These are phyloP conservation scores for Chelon labrosus DNA, from an alignment of 2,797 vertebrate genomes.

Conservation along the genomic window DNA sequence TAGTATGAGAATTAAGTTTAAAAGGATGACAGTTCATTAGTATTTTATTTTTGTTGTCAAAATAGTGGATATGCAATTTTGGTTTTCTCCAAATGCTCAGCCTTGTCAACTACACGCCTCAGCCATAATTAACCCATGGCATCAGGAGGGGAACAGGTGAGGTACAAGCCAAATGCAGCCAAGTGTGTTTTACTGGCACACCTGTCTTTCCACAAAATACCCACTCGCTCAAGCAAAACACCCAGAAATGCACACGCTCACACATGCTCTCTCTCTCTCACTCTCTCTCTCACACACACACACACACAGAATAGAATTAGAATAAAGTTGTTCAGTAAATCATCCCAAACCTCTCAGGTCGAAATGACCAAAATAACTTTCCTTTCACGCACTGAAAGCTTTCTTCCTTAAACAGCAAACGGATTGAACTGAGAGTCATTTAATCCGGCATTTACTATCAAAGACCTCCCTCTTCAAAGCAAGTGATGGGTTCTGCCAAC, in stretches of 20 bases:
- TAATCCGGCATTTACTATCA: neutral
- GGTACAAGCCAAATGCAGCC: slow-evolving; percentile 6
- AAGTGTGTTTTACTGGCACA: slow-evolving; percentile 43
- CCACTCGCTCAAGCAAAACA: slow-evolving; percentile 40
- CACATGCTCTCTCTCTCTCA: no score
- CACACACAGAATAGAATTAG: neutral
- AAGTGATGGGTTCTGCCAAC: neutral
- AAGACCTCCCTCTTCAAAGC: neutral
- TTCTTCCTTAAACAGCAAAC: neutral
- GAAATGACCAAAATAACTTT: slow-evolving; percentile 2
- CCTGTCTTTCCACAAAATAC: slow-evolving; percentile 42
- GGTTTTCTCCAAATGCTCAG: slow-evolving; percentile 1
- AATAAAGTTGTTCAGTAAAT: no score
- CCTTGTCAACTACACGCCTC: neutral
- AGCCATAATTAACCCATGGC: slow-evolving; percentile 9
- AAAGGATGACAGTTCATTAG: neutral
- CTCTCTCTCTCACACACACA: no score
- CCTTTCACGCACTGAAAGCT: neutral
- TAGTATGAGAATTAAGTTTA: neutral
- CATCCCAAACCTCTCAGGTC: slow-evolving; percentile 6
- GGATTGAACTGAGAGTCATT: neutral
- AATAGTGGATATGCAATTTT: neutral
- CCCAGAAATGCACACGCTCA: slow-evolving; percentile 1
- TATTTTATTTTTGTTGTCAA: neutral
- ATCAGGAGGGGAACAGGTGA: slow-evolving; percentile 46